phyloP scores from a whole-genome alignment of 35 echinoderm and acorn worm genomes.

The Apostichopus japonicus region DNA sequence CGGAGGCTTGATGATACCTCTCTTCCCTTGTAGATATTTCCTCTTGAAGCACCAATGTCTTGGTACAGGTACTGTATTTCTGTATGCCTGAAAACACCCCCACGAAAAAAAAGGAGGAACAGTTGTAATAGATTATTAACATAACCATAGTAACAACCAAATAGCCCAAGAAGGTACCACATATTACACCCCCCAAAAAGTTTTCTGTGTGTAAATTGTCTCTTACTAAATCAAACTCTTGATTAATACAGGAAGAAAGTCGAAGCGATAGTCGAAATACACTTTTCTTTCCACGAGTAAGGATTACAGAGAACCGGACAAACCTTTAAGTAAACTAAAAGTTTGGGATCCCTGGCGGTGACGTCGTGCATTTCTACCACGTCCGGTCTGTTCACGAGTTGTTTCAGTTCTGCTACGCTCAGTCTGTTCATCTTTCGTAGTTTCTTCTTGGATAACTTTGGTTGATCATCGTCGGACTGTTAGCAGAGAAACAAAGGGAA shows the following conservation, averaged over 20 bases:
- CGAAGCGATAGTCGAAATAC: no score
- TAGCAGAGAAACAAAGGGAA: background rate
- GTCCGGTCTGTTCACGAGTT: slow-evolving; percentile 94
- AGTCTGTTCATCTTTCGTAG: slow-evolving; percentile 92
- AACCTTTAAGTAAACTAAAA: slow-evolving; percentile 95
- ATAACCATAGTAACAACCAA: no score
- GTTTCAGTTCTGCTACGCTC: slow-evolving; percentile 97
- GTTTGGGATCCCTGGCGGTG: slow-evolving; percentile 94
- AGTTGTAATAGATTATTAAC: no score
- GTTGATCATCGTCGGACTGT: slow-evolving; percentile 70
- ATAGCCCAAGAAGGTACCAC: no score
- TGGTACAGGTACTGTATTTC: slow-evolving; percentile 94
- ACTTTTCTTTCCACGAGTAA: no score
- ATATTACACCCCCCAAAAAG: no score
- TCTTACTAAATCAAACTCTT: no score
- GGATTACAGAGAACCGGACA: no score
- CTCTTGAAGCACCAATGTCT: slow-evolving; percentile 99
- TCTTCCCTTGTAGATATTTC: slow-evolving; percentile 96
- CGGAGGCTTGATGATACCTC: slow-evolving; percentile 91
- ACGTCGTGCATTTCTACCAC: slow-evolving; percentile 99
- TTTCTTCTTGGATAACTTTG: slow-evolving; percentile 98
- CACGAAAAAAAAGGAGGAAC: no score
- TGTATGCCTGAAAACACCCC: slow-evolving; percentile 71
- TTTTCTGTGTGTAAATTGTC: no score
- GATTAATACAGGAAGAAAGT: no score